Conservation (phyloP, 2,113 vertebrate genomes). For the Bos indicus region DNA sequence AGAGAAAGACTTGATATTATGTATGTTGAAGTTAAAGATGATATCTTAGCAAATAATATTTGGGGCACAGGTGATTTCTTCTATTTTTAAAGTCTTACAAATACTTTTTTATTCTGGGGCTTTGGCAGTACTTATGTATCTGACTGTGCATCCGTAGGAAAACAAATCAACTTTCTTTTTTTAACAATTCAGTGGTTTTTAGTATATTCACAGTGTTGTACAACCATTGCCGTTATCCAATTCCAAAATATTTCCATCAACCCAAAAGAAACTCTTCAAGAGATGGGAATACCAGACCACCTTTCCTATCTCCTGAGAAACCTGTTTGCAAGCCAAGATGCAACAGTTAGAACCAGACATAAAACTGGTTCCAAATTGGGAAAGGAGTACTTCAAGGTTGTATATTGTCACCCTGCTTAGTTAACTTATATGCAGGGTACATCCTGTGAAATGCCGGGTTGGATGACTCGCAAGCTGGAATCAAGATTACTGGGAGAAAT, state of each 20-base stretch:
- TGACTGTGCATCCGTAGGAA: neutral
- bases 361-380: neutral
- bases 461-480: neutral
- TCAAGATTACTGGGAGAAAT: neutral
- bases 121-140: neutral
- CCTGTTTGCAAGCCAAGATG: neutral
- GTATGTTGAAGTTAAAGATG: slow-evolving; percentile 20
- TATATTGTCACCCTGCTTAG: neutral
- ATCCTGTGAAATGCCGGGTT: neutral
- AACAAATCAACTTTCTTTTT: neutral
- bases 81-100: slow-evolving; percentile 30
- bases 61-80: neutral
- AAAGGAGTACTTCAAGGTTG: neutral
- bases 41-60: slow-evolving; percentile 23
- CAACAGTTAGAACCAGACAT: neutral
- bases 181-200: neutral
- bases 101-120: neutral
- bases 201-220: neutral
- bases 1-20: neutral
- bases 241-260: neutral
- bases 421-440: neutral
- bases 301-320: neutral
- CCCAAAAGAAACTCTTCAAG: neutral
- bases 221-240: neutral
- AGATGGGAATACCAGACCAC: neutral